Evolutionary conservation across 2,888 invertebrate genomes (phyloP), one percentile per base, ranked within the genome.

Genomic region (Argyra leucocephala): DNA sequence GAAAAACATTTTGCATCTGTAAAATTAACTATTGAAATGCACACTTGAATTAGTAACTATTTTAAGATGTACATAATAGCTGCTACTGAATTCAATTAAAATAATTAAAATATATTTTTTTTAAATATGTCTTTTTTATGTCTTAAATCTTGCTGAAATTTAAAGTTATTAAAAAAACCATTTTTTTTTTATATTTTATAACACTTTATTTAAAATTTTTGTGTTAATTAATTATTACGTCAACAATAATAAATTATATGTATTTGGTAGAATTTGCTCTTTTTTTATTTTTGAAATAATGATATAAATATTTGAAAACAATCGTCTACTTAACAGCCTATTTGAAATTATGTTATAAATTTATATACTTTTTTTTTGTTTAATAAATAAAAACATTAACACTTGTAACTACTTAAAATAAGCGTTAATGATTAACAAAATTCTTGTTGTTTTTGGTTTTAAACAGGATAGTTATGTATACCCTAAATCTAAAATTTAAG

Each of bases 281-380:
- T 48, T 48, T 48, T 48, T 48, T 18, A 48, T 18, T 15, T 18
- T 48, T 48, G 48, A 18, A 31, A 12, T 48, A 18, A 48, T 48
- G n/a, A 48, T 12, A 48, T 18, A n/a, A 48, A 15, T 12, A 48
- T 7, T 31, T 57, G 57, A 59, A 59, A 59, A 59, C 59, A 59
- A 59, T 59, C 23, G 23, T 59, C 59, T 59, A 59, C 59, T 59
- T 59, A 59, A 59, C 59, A 59, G 59, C 59, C 22, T 59, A 59
- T 15, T 23, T 22, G 23, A 22, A 22, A 48, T 48, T 48, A 22
- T 10, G 3, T 22, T 9, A 58, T 23, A 23, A 59, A 59, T 23
- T n/a, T 23, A 18, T 23, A 59, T 22, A 22, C 22, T 21, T 57
- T 22, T 9, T 12, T 57, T 57, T 57, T 57, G 1, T 22, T 57